A percentile compares a stretch with the other conserved stretches of the same genome.
Evolutionary conservation across 2,113 vertebrate species (phyloP).

Genomic region (Cyanoramphus novaezelandiae): DNA sequence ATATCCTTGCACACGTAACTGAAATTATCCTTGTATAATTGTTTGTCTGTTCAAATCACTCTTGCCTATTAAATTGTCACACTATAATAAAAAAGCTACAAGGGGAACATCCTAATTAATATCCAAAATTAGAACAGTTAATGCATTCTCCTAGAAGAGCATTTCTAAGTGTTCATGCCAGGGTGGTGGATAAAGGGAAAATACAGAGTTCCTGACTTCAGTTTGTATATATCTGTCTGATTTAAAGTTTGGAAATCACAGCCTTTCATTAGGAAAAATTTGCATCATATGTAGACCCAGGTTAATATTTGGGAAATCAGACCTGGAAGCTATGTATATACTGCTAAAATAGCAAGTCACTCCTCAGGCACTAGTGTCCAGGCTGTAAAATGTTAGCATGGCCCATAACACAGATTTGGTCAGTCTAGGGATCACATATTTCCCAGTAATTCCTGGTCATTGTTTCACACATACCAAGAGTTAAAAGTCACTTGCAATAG

Average conservation of each 20-base stretch:
- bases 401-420: background rate
- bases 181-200: background rate
- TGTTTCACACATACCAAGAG: background rate
- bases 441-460: background rate
- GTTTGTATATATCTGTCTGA: background rate
- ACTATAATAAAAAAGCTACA: background rate
- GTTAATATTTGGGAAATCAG: background rate
- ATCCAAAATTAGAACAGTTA: background rate
- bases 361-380: background rate
- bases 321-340: background rate
- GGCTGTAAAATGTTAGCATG: background rate
- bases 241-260: background rate
- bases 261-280: background rate
- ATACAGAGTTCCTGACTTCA: background rate
- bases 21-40: constrained; percentile 14
- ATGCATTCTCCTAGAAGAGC: background rate
- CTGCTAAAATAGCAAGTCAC: background rate
- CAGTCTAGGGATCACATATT: background rate
- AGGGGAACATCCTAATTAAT: background rate
- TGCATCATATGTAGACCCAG: background rate
- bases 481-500: background rate
- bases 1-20: background rate
- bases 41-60: background rate
- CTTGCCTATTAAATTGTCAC: constrained; percentile 1
- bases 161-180: background rate